Evolutionary conservation across 1,140 invertebrate genomes (phyloP).

Genomic region (Agraylea sexmaculata): DNA sequence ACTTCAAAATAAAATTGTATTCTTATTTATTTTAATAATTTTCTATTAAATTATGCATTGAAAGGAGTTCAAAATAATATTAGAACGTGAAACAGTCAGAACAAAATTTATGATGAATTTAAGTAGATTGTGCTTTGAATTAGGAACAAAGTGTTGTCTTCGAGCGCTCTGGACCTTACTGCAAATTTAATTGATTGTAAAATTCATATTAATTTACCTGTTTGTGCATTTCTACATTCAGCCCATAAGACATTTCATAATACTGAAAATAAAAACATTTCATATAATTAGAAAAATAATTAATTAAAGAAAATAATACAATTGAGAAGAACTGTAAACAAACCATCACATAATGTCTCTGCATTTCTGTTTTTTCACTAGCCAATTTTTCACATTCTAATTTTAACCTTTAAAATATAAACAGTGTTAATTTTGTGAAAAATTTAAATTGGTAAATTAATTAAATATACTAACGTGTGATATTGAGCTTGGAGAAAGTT

Average conservation of each 20-base stretch:
- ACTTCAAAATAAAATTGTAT: too few relatives aligned
- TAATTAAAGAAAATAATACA: slow-evolving; percentile 22
- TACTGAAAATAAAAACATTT: slow-evolving; percentile 83
- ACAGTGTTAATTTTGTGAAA: slow-evolving; percentile 5
- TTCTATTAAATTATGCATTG: too few relatives aligned
- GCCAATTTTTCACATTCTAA: slow-evolving; percentile 92
- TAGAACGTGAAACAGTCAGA: too few relatives aligned
- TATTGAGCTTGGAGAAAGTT: slow-evolving; percentile 97
- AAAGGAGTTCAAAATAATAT: too few relatives aligned
- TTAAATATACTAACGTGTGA: slow-evolving; percentile 75
- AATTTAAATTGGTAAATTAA: slow-evolving; percentile 1
- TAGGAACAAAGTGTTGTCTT: too few relatives aligned
- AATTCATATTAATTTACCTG: slow-evolving; percentile 72
- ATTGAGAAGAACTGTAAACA: not conserved
- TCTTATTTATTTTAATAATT: too few relatives aligned
- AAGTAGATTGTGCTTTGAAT: too few relatives aligned
- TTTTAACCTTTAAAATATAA: slow-evolving; percentile 56
- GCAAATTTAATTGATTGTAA: too few relatives aligned
- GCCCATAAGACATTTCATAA: slow-evolving; percentile 98
- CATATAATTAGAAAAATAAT: slow-evolving; percentile 10
- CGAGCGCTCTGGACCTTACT: too few relatives aligned
- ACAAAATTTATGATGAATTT: too few relatives aligned
- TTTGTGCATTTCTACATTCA: slow-evolving; percentile 99
- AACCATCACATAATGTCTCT: slow-evolving; percentile 97
- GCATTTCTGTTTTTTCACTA: slow-evolving; percentile 97